Percentiles rank a stretch among this genome's conserved stretches.
These are phyloP conservation scores for Bombus impatiens DNA, from an alignment of 1,140 invertebrate species.

Conservation along the genomic window DNA sequence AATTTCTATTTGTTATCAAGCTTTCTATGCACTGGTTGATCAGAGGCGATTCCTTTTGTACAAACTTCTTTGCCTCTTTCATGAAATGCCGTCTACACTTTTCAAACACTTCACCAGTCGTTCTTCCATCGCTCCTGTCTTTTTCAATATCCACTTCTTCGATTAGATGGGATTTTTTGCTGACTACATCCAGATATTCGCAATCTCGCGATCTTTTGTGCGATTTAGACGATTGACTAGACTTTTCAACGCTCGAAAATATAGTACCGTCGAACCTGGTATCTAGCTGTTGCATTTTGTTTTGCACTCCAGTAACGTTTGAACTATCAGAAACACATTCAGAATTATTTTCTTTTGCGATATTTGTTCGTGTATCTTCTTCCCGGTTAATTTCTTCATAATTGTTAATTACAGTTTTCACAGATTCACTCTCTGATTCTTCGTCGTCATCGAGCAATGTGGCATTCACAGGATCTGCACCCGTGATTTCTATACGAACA, in stretches of 20 bases:
- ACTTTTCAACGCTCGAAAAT: neutral
- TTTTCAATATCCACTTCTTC: constrained; percentile 8
- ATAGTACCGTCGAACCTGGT: too few relatives aligned
- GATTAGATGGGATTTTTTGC: constrained; percentile 46
- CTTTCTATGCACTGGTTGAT: constrained; percentile 53
- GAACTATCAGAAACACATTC: too few relatives aligned
- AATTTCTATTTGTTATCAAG: constrained; percentile 38
- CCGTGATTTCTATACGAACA: neutral
- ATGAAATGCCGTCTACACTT: constrained; percentile 43
- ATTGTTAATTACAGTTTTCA: constrained; percentile 41
- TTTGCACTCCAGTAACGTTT: neutral
- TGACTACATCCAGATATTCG: constrained; percentile 5
- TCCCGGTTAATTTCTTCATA: neutral
- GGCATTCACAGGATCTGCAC: neutral
- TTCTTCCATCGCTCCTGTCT: neutral
- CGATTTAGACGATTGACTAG: neutral
- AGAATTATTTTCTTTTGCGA: neutral
- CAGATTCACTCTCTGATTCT: constrained; percentile 48
- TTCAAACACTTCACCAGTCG: neutral
- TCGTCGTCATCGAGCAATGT: neutral
- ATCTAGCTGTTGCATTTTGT: neutral
- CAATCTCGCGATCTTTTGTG: constrained; percentile 41
- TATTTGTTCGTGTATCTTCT: neutral
- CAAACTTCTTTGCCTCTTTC: constrained; percentile 50
- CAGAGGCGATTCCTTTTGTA: constrained; percentile 44